Conservation (phyloP, 1,140 invertebrate species). For the Apis laboriosa region DNA sequence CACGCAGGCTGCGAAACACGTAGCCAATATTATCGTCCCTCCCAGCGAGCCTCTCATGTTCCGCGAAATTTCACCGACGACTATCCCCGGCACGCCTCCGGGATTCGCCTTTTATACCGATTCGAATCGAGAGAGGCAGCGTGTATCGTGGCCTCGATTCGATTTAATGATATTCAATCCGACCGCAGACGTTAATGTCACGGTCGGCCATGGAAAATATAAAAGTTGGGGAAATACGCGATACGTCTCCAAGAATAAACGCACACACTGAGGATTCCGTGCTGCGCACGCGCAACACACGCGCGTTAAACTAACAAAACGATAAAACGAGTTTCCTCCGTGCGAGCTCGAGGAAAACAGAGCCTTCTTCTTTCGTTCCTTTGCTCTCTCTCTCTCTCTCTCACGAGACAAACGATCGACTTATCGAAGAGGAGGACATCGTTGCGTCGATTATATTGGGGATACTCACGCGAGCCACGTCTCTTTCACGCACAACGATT, state of each 20-base stretch:
- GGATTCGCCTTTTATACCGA: conserved; percentile 35
- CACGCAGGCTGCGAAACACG: conserved; percentile 9
- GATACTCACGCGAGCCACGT: neutral
- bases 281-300: too few relatives aligned
- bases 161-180: too few relatives aligned
- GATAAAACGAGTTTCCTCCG: neutral
- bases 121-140: neutral
- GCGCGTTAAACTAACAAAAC: neutral
- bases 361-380: neutral
- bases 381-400: neutral
- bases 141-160: too few relatives aligned
- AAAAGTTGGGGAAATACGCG: conserved; percentile 1
- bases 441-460: conserved; percentile 7
- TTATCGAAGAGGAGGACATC: neutral
- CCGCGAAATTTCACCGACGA: conserved; percentile 4
- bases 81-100: neutral
- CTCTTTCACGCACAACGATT: neutral
- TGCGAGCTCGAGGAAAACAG: too few relatives aligned
- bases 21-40: conserved; percentile 1
- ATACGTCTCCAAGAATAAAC: neutral
- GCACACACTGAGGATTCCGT: too few relatives aligned
- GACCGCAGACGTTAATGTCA: neutral
- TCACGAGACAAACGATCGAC: neutral
- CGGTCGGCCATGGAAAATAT: conserved; percentile 14
- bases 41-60: conserved; percentile 19